phyloP scores from a whole-genome alignment of 1,140 invertebrate species.

The Protaetia brevitarsis region DNA sequence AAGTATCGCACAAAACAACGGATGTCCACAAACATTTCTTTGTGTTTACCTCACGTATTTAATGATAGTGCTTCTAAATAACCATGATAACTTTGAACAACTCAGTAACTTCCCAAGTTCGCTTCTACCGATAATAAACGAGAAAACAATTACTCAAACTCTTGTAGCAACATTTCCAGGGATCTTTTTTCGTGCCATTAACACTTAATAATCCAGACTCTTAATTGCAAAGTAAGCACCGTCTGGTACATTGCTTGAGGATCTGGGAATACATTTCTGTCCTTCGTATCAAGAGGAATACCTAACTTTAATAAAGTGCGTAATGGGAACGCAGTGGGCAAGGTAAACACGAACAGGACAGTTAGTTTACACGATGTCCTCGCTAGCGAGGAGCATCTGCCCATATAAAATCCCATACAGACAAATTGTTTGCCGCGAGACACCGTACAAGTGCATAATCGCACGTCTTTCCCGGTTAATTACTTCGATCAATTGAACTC shows the following conservation, averaged over 20 bases:
- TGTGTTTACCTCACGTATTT: too few relatives aligned
- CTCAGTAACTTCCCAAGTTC: too few relatives aligned
- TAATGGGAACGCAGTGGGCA: conserved; percentile 4
- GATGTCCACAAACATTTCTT: too few relatives aligned
- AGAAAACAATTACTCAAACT: neutral
- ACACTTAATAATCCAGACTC: neutral
- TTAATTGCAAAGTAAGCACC: neutral
- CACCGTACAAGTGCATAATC: conserved; percentile 32
- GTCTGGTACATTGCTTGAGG: neutral
- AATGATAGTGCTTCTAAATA: too few relatives aligned
- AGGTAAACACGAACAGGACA: neutral
- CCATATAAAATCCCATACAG: conserved; percentile 25
- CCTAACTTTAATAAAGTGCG: conserved; percentile 14
- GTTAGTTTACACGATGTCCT: conserved; percentile 12
- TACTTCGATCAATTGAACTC: conserved; percentile 35
- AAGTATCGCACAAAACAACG: too few relatives aligned
- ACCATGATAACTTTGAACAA: too few relatives aligned
- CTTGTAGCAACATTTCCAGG: neutral
- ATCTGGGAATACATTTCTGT: neutral
- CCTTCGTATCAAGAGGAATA: neutral
- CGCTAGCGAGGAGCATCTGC: conserved; percentile 5
- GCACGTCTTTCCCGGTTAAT: conserved; percentile 33
- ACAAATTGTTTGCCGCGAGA: conserved; percentile 33
- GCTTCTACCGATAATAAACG: neutral
- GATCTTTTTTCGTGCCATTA: neutral